phyloP scores from a whole-genome alignment of 1,140 invertebrate species.

The Dreissena rostriformis region DNA sequence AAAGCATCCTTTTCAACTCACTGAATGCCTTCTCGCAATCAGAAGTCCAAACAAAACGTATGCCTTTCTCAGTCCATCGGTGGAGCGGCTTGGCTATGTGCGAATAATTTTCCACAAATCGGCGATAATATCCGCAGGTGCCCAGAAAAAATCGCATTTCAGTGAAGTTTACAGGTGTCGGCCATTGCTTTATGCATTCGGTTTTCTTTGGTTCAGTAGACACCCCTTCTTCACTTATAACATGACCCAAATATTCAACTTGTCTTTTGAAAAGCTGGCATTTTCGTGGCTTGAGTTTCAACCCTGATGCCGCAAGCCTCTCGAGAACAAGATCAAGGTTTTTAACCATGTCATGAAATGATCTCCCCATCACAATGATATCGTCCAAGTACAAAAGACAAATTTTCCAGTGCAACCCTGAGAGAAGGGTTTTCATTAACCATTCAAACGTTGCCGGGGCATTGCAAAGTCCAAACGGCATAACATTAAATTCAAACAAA shows the following conservation, averaged over 20 bases:
- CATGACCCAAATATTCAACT: conserved; percentile 51
- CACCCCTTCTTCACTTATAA: conserved; percentile 42
- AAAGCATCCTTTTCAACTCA: conserved; percentile 64
- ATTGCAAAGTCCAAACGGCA: conserved; percentile 66
- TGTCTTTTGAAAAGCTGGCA: conserved; percentile 54
- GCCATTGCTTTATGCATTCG: conserved; percentile 38
- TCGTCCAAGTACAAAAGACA: conserved; percentile 53
- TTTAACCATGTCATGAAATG: conserved; percentile 24
- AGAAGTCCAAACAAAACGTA: neutral
- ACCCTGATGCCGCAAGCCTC: conserved; percentile 21
- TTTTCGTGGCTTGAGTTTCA: conserved; percentile 54
- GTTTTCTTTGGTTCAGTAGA: conserved; percentile 53
- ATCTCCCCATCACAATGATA: conserved; percentile 40
- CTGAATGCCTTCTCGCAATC: conserved; percentile 4
- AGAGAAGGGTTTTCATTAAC: conserved; percentile 60
- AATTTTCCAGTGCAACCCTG: conserved; percentile 40
- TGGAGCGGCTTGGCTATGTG: conserved; percentile 14
- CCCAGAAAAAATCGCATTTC: conserved; percentile 55
- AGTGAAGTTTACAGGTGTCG: conserved; percentile 36
- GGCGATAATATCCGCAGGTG: conserved; percentile 32
- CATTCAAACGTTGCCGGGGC: conserved; percentile 65
- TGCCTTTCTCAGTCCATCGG: neutral
- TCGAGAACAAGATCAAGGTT: conserved; percentile 21
- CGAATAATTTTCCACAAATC: conserved; percentile 1
- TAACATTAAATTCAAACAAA: conserved; percentile 41